These are phyloP conservation scores for Anguilla anguilla DNA, from an alignment of 2,797 vertebrate species.

Conservation along the genomic window DNA sequence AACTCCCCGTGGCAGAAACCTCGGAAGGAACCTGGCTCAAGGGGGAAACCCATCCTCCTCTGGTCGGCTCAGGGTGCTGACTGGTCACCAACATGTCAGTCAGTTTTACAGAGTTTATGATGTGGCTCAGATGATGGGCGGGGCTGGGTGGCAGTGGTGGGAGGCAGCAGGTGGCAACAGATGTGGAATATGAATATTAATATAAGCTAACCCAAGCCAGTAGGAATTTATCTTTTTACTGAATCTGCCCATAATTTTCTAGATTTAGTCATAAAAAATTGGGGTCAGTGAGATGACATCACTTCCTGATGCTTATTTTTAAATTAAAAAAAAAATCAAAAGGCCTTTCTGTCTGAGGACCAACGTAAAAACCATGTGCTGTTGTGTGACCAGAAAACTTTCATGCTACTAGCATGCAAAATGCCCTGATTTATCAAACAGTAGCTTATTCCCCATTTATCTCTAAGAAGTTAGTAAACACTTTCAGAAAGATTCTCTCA, in stretches of 20 bases:
- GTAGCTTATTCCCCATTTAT: slow-evolving; percentile 25
- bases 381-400: neutral
- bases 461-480: neutral
- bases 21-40: too few relatives aligned
- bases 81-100: too few relatives aligned
- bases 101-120: too few relatives aligned
- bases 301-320: neutral
- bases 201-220: neutral
- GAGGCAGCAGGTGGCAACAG: too few relatives aligned
- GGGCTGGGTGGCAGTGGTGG: too few relatives aligned
- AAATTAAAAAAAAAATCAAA: neutral
- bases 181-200: too few relatives aligned
- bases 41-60: too few relatives aligned
- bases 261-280: neutral
- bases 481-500: neutral
- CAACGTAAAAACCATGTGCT: neutral
- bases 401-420: neutral
- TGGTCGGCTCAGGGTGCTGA: too few relatives aligned
- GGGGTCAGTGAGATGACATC: neutral
- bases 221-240: neutral
- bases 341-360: neutral
- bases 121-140: too few relatives aligned
- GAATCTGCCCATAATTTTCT: neutral
- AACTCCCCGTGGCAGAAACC: too few relatives aligned
- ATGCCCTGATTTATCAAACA: slow-evolving; percentile 11